Evolutionary conservation across 2,797 vertebrate species (phyloP).

Genomic region (Enteromius fasciolatus): DNA sequence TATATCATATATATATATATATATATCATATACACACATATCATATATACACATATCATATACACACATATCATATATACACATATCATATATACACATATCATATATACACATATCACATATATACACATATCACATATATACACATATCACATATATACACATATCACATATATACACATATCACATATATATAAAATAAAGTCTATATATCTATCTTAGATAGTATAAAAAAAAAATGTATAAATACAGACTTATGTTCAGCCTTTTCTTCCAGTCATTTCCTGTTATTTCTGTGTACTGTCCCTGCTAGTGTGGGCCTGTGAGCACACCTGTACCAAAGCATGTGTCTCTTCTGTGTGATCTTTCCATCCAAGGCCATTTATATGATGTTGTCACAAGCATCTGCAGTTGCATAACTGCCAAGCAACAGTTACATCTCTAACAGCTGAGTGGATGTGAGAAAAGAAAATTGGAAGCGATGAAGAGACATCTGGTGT

Average conservation of each 20-base stretch:
- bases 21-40: no score
- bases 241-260: background rate
- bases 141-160: no score
- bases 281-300: background rate
- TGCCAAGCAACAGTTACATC: slow-evolving; percentile 19
- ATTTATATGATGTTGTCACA: slow-evolving; percentile 15
- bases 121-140: no score
- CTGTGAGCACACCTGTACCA: background rate
- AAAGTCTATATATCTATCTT: no score
- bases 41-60: no score
- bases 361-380: slow-evolving; percentile 16
- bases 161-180: no score
- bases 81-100: no score
- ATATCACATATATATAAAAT: no score
- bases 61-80: no score
- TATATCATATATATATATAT: no score
- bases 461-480: background rate
- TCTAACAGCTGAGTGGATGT: slow-evolving; percentile 11
- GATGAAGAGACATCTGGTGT: background rate
- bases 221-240: no score
- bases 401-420: slow-evolving; percentile 23
- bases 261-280: background rate
- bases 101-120: no score
- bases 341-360: background rate
- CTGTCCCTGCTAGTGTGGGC: background rate